These are phyloP conservation scores for Sitodiplosis mosellana DNA, from an alignment of 1,140 invertebrate species.

Conservation along the genomic window DNA sequence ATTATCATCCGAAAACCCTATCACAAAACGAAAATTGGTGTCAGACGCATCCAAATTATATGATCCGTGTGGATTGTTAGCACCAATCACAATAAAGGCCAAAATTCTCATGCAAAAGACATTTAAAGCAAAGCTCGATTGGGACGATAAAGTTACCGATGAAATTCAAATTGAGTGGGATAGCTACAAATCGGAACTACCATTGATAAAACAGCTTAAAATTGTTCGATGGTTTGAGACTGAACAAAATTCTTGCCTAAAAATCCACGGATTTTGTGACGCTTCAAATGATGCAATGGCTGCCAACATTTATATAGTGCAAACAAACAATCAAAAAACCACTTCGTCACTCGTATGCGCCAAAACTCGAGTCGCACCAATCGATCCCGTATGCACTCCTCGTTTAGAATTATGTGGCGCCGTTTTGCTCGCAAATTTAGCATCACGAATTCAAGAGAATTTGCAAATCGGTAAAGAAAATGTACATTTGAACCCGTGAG, in stretches of 20 bases:
- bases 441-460: too few species aligned
- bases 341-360: too few species aligned
- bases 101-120: constrained; percentile 19
- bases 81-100: constrained; percentile 12
- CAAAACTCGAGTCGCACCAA: too few species aligned
- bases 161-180: constrained; percentile 11
- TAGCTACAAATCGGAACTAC: constrained; percentile 7
- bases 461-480: too few species aligned
- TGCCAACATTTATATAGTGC: constrained; percentile 11
- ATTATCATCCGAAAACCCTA: background rate
- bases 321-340: too few species aligned
- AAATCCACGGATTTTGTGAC: constrained; percentile 18
- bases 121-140: constrained; percentile 13
- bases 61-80: constrained; percentile 19
- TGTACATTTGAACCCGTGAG: too few species aligned
- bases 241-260: background rate
- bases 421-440: too few species aligned
- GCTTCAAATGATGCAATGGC: too few species aligned
- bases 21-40: background rate
- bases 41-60: too few species aligned
- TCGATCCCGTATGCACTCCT: too few species aligned
- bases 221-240: background rate
- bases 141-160: constrained; percentile 14
- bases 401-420: too few species aligned
- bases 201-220: background rate